A percentile compares a stretch with the other conserved stretches of the same genome.
Evolutionary conservation across 2,888 invertebrate genomes (phyloP).

Genomic region (Syritta pipiens): DNA sequence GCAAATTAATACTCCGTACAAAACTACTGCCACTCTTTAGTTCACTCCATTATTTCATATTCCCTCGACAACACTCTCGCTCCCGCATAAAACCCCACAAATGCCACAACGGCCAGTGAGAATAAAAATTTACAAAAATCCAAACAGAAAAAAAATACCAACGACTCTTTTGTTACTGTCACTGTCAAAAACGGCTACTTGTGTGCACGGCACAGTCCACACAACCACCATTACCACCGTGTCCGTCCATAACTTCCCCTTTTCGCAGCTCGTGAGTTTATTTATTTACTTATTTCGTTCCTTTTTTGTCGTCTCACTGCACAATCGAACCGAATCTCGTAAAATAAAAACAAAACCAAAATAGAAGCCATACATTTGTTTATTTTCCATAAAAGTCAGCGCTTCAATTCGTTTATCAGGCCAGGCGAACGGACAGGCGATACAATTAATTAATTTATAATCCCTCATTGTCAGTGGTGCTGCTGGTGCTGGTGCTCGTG

Average conservation of each 20-base stretch:
- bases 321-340: constrained; percentile 46
- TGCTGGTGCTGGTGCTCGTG: constrained; percentile 28
- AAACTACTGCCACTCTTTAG: neutral
- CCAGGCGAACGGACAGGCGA: constrained; percentile 22
- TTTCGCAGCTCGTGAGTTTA: constrained; percentile 36
- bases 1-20: no score
- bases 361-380: constrained; percentile 64
- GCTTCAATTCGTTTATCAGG: constrained; percentile 53
- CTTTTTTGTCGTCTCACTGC: constrained; percentile 26
- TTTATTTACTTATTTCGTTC: constrained; percentile 56
- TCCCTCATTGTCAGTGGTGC: constrained; percentile 45
- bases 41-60: neutral
- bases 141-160: no score
- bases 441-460: constrained; percentile 65
- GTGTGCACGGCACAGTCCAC: constrained; percentile 8
- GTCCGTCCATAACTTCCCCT: constrained; percentile 36
- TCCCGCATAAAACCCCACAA: constrained; percentile 2
- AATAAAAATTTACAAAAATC: neutral
- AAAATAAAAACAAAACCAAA: constrained; percentile 45
- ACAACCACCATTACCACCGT: constrained; percentile 20
- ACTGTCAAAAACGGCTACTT: constrained; percentile 34
- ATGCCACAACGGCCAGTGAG: neutral
- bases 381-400: constrained; percentile 54
- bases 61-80: neutral
- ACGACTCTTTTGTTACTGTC: constrained; percentile 23